Conservation (phyloP, 2,113 vertebrate species). For the Dermatemys mawii region DNA sequence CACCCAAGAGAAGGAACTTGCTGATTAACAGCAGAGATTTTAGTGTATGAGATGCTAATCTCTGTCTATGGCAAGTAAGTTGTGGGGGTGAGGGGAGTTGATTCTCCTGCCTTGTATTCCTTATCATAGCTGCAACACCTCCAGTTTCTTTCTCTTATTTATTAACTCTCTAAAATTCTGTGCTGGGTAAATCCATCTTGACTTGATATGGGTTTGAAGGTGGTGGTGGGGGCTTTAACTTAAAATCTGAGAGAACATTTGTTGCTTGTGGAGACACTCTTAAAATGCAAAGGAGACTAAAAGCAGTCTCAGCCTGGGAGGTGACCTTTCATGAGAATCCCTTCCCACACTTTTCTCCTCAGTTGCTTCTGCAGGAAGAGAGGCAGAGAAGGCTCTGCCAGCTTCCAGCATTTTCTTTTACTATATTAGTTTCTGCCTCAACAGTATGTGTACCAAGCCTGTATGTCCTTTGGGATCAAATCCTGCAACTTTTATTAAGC, state of each 20-base stretch:
- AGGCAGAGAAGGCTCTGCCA: neutral
- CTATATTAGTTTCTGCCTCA: neutral
- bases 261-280: neutral
- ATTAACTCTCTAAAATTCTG: neutral
- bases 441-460: neutral
- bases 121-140: neutral
- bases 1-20: slow-evolving; percentile 6
- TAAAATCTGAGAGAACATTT: neutral
- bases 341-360: neutral
- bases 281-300: neutral
- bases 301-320: neutral
- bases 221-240: neutral
- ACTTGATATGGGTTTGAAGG: neutral
- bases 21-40: neutral
- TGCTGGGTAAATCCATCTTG: neutral
- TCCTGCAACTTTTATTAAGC: slow-evolving; percentile 12
- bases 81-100: neutral
- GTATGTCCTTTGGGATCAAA: neutral
- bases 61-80: neutral
- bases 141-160: neutral
- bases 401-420: neutral
- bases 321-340: neutral
- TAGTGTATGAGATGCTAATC: neutral
- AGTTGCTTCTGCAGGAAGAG: neutral
- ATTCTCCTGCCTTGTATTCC: neutral